Conservation (phyloP, 2,797 vertebrate species). For the Anomalospiza imberbis region DNA sequence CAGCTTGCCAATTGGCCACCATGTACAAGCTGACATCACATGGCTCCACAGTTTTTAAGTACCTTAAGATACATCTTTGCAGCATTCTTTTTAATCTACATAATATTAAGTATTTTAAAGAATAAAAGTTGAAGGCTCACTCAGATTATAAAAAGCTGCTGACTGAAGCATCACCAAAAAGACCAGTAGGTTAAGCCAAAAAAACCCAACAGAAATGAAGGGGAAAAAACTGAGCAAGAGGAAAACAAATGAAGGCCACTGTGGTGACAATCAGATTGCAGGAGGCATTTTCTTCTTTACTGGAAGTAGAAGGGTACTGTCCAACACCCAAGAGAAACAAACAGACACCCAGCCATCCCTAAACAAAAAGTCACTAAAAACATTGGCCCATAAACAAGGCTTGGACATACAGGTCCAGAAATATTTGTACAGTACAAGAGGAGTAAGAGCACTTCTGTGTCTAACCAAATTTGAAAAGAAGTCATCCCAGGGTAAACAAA, state of each 20-base stretch:
- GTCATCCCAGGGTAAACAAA: background rate
- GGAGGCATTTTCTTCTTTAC: background rate
- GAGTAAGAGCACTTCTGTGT: background rate
- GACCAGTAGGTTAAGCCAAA: background rate
- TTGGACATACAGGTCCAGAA: background rate
- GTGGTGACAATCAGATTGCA: background rate
- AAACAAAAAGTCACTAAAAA: background rate
- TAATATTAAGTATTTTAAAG: background rate
- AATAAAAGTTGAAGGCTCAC: background rate
- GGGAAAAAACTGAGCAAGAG: background rate
- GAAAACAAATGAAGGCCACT: background rate
- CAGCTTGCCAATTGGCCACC: background rate
- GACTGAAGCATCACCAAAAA: background rate
- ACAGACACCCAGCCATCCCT: background rate
- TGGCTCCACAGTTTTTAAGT: background rate
- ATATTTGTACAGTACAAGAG: background rate
- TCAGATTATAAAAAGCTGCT: background rate
- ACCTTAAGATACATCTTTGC: background rate
- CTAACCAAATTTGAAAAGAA: background rate
- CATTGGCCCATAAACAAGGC: background rate
- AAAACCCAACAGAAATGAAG: background rate
- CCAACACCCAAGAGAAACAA: background rate
- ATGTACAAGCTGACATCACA: background rate
- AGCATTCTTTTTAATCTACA: background rate
- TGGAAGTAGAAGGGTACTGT: background rate